A percentile compares a stretch with the other conserved stretches of the same genome.
These are phyloP conservation scores for Pocillopora damicornis DNA, from an alignment of 64 coral and sea anemone genomes.

Conservation along the genomic window DNA sequence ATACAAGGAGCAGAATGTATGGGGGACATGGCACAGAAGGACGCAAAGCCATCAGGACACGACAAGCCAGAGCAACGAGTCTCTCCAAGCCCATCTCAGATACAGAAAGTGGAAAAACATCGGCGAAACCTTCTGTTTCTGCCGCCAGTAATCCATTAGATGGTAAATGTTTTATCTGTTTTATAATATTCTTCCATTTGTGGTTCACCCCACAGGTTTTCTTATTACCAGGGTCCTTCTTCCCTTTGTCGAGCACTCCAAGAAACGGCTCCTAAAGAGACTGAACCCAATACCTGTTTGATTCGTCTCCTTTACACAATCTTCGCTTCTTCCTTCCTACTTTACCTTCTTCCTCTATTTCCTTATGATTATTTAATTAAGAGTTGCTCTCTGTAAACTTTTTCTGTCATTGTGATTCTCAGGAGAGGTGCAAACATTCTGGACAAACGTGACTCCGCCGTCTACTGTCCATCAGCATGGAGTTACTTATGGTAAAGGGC, in stretches of 20 bases:
- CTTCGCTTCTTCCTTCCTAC: neutral
- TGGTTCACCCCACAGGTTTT: neutral
- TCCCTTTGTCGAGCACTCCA: neutral
- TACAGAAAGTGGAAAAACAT: neutral
- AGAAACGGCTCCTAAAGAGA: too few species aligned
- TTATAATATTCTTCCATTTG: neutral
- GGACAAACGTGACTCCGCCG: slow-evolving; percentile 65
- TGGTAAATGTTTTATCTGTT: neutral
- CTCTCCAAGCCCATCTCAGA: neutral
- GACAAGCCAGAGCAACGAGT: slow-evolving; percentile 22
- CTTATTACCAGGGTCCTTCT: neutral
- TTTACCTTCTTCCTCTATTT: neutral
- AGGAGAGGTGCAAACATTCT: slow-evolving; percentile 68
- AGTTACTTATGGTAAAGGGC: slow-evolving; percentile 69
- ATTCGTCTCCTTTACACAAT: too few species aligned
- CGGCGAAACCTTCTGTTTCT: neutral
- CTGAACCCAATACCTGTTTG: too few species aligned
- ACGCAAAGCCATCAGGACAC: slow-evolving; percentile 24
- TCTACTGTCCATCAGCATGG: slow-evolving; percentile 76
- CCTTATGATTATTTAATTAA: neutral
- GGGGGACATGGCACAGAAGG: slow-evolving; percentile 28
- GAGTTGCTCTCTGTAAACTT: neutral
- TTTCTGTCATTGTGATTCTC: neutral
- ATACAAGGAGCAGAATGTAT: neutral
- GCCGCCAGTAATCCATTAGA: neutral